Percentiles rank a stretch among this genome's conserved stretches.
Conservation (phyloP, 2,797 vertebrate species). For the Scolopax bukidnonensis region DNA sequence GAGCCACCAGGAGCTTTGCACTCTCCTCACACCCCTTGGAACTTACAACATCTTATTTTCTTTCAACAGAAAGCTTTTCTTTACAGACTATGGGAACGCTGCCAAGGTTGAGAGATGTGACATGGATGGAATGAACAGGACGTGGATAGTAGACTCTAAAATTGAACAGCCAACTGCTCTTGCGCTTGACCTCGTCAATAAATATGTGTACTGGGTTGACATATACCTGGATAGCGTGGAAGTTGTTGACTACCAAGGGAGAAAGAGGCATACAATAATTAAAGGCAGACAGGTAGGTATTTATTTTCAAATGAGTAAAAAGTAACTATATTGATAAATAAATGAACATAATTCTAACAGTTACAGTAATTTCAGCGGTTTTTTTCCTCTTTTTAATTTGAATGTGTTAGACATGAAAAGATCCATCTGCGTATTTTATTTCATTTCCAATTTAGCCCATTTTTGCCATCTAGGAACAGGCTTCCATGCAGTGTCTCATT, state of each 20-base stretch:
- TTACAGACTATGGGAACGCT: constrained; percentile 92
- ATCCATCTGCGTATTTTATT: background rate
- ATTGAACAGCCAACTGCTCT: constrained; percentile 92
- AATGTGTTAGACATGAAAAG: background rate
- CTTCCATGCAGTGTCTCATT: background rate
- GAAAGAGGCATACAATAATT: constrained; percentile 86
- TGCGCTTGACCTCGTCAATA: constrained; percentile 91
- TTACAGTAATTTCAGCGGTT: background rate
- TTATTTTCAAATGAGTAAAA: constrained; percentile 18
- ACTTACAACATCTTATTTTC: constrained; percentile 71
- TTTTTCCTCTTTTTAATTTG: background rate
- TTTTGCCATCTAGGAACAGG: background rate
- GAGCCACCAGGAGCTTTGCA: constrained; percentile 28
- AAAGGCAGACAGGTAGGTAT: constrained; percentile 91
- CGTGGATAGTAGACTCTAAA: constrained; percentile 88
- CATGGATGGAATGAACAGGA: constrained; percentile 96
- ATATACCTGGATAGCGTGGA: constrained; percentile 92
- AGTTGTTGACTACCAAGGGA: constrained; percentile 94
- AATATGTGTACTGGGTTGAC: constrained; percentile 96
- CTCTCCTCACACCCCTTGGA: background rate
- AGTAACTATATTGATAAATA: background rate
- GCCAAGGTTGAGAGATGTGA: constrained; percentile 96
- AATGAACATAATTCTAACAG: background rate
- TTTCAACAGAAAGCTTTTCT: constrained; percentile 94
- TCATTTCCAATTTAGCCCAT: background rate